Percentiles rank a stretch among this genome's conserved stretches.
phyloP scores from a whole-genome alignment of 2,888 invertebrate species.

The Cosmopolites sordidus region DNA sequence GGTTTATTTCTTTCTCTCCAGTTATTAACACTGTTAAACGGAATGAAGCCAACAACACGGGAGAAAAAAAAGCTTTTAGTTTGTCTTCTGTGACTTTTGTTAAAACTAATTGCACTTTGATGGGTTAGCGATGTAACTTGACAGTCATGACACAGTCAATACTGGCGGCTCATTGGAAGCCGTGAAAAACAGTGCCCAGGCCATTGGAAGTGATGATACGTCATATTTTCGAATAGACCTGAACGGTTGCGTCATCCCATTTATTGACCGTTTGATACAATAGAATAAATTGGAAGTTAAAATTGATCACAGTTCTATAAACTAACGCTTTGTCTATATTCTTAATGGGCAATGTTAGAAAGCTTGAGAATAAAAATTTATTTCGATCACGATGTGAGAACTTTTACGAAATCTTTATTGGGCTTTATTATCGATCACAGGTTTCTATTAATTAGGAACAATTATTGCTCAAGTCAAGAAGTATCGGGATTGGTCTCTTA shows the following conservation, averaged over 20 bases:
- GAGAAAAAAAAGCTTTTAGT: conserved; percentile 25
- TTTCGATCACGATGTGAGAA: no score
- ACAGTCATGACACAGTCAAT: conserved; percentile 26
- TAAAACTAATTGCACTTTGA: conserved; percentile 30
- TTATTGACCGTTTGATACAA: conserved; percentile 36
- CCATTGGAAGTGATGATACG: conserved; percentile 43
- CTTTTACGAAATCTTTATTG: no score
- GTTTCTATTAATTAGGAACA: no score
- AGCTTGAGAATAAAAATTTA: not conserved
- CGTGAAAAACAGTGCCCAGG: conserved; percentile 33
- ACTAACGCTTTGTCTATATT: conserved; percentile 4
- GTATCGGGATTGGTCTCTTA: no score
- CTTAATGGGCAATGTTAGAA: not conserved
- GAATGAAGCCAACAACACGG: conserved; percentile 3
- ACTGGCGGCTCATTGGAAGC: conserved; percentile 31
- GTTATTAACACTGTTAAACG: no score
- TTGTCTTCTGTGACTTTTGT: conserved; percentile 31
- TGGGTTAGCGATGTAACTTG: conserved; percentile 26
- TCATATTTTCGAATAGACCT: conserved; percentile 37
- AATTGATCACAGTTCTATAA: conserved; percentile 32
- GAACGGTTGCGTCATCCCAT: conserved; percentile 38
- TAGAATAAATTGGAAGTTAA: conserved; percentile 38
- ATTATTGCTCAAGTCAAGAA: no score
- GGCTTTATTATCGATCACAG: no score
- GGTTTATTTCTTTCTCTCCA: no score